These are phyloP conservation scores for Branchipolynoe longqiensis DNA, from an alignment of 2,888 invertebrate genomes.

Conservation along the genomic window DNA sequence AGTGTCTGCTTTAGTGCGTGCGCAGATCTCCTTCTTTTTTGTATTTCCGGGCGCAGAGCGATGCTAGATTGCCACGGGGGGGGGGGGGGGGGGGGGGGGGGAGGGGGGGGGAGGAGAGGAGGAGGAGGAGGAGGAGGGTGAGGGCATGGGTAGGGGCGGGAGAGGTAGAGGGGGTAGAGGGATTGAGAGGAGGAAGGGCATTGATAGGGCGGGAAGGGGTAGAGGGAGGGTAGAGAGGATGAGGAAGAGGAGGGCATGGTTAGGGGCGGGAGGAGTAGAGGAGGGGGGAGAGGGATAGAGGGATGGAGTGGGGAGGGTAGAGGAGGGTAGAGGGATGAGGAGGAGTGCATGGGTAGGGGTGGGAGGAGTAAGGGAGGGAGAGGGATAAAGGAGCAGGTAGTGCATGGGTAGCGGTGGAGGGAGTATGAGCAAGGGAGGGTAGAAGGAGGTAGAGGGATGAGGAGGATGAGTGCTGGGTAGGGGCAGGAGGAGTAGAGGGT, in stretches of 20 bases:
- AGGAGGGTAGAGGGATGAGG: constrained; percentile 15
- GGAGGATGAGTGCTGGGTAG: neutral
- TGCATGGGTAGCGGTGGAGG: neutral
- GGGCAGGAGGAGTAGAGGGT: neutral
- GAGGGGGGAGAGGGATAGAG: neutral
- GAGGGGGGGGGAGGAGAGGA: neutral
- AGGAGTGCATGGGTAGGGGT: neutral
- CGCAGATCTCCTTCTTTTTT: neutral
- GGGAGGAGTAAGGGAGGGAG: neutral
- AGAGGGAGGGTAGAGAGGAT: neutral
- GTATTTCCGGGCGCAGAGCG: constrained; percentile 2
- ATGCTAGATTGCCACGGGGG: no score
- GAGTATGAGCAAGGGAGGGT: neutral
- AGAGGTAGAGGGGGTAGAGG: neutral
- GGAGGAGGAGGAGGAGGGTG: neutral
- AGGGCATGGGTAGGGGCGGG: neutral
- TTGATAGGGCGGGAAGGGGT: neutral
- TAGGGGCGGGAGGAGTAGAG: neutral
- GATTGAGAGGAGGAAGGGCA: neutral
- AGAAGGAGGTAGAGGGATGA: neutral
- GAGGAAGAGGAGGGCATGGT: neutral
- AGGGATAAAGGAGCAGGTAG: no score
- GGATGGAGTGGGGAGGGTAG: neutral
- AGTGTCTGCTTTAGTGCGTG: neutral
- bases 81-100: neutral